Evolutionary conservation across 2,888 invertebrate species (phyloP).

Genomic region (Cheilosia grossa): DNA sequence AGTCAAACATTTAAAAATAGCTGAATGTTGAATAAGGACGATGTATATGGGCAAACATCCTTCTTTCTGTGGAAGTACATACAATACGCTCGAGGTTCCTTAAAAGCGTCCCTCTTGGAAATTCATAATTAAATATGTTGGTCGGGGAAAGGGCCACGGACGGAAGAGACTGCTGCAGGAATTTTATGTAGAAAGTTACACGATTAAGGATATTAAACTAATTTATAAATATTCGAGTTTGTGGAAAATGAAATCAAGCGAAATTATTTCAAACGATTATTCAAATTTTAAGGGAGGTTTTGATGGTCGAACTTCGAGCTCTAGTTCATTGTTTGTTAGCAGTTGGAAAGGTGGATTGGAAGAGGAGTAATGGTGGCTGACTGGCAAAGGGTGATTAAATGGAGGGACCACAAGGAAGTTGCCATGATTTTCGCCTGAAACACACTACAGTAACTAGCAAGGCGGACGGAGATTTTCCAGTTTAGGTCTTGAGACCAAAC

Average conservation of each 20-base stretch:
- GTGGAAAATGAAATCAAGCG: constrained; percentile 48
- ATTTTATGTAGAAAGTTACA: constrained; percentile 36
- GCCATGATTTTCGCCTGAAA: too few relatives aligned
- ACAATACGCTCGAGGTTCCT: background rate
- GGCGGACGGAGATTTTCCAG: too few relatives aligned
- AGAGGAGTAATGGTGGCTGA: too few relatives aligned
- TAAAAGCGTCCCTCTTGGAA: constrained; percentile 1
- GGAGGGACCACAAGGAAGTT: too few relatives aligned
- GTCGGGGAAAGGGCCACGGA: constrained; percentile 2
- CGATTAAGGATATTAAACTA: constrained; percentile 63
- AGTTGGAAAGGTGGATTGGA: background rate
- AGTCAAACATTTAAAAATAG: constrained; percentile 66
- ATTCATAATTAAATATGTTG: constrained; percentile 64
- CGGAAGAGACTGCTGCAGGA: constrained; percentile 15
- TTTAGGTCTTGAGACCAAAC: too few relatives aligned
- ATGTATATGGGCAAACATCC: constrained; percentile 39
- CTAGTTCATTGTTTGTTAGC: too few relatives aligned
- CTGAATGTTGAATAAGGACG: constrained; percentile 30
- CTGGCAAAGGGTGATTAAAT: too few relatives aligned
- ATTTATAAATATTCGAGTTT: constrained; percentile 63
- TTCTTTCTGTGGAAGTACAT: constrained; percentile 5
- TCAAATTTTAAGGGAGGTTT: background rate
- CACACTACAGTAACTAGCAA: too few relatives aligned
- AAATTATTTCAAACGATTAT: constrained; percentile 47
- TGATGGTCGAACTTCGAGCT: background rate